A percentile compares a stretch with the other conserved stretches of the same genome.
phyloP scores from a whole-genome alignment of 2,888 invertebrate genomes.

The Chymomyza caudatula region DNA sequence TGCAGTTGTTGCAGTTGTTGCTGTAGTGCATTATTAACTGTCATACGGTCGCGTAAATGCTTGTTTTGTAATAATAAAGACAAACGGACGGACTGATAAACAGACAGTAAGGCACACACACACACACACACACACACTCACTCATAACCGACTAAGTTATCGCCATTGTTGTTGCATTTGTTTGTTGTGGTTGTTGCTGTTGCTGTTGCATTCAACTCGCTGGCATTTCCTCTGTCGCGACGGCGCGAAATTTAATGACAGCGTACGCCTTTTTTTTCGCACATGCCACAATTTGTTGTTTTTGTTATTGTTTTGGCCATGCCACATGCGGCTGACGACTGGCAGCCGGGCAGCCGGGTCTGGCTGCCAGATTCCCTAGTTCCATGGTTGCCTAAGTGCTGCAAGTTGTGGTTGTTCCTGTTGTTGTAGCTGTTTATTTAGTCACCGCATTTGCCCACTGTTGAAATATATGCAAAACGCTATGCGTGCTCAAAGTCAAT shows the following conservation, averaged over 20 bases:
- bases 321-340: conserved; percentile 32
- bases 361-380: background rate
- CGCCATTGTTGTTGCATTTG: conserved; percentile 11
- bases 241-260: conserved; percentile 68
- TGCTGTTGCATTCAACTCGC: conserved; percentile 26
- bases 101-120: conserved; percentile 20
- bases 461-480: conserved; percentile 32
- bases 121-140: background rate
- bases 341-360: background rate
- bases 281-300: conserved; percentile 45
- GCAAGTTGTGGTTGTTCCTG: background rate
- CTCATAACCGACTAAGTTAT: conserved; percentile 58
- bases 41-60: conserved; percentile 69
- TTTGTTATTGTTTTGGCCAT: background rate
- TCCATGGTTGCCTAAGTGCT: conserved; percentile 1
- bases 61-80: conserved; percentile 71
- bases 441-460: background rate
- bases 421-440: conserved; percentile 5
- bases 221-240: conserved; percentile 11
- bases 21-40: conserved; percentile 64
- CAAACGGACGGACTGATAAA: conserved; percentile 20
- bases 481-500: conserved; percentile 65
- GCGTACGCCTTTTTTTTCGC: conserved; percentile 62
- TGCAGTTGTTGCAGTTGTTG: conserved; percentile 27
- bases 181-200: conserved; percentile 4